phyloP scores from a whole-genome alignment of 53 echinoderm and acorn worm genomes.

The Holothuria scabra region DNA sequence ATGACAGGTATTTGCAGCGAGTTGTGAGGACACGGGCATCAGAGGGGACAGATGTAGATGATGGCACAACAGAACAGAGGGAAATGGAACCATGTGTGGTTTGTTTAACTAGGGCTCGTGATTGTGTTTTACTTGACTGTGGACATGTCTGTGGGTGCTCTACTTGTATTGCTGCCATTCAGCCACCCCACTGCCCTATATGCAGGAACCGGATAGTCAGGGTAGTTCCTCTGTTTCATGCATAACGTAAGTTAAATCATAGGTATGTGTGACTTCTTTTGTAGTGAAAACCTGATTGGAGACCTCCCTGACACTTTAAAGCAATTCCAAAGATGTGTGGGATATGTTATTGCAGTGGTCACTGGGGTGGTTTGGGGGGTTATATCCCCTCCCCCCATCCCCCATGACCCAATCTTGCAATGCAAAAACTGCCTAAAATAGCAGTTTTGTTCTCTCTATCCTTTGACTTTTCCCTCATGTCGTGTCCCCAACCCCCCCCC shows the following conservation, averaged over 20 bases:
- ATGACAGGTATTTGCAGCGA: conserved; percentile 67
- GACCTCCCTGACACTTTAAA: too few species aligned
- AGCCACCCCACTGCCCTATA: conserved; percentile 98
- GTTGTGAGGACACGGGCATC: conserved; percentile 70
- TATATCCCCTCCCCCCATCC: too few species aligned
- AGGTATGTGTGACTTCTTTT: not conserved
- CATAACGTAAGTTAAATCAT: conserved; percentile 48
- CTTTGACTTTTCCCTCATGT: too few species aligned
- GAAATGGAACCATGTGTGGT: conserved; percentile 84
- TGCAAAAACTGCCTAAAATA: too few species aligned
- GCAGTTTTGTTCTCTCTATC: too few species aligned
- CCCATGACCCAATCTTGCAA: too few species aligned
- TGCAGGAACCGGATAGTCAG: conserved; percentile 88
- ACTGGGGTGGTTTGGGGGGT: too few species aligned
- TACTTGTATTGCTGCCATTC: conserved; percentile 67
- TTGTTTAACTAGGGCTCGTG: conserved; percentile 79
- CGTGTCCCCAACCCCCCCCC: too few species aligned
- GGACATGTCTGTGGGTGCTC: conserved; percentile 96
- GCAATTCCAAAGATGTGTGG: too few species aligned
- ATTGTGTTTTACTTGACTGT: conserved; percentile 91
- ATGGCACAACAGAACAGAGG: conserved; percentile 21
- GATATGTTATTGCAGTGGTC: too few species aligned
- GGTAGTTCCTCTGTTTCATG: conserved; percentile 91
- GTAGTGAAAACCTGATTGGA: not conserved
- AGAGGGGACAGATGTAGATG: conserved; percentile 71